Base-by-base conservation (phyloP, 35 echinoderm and acorn worm species). In the Stichopus chloronotus region DNA sequence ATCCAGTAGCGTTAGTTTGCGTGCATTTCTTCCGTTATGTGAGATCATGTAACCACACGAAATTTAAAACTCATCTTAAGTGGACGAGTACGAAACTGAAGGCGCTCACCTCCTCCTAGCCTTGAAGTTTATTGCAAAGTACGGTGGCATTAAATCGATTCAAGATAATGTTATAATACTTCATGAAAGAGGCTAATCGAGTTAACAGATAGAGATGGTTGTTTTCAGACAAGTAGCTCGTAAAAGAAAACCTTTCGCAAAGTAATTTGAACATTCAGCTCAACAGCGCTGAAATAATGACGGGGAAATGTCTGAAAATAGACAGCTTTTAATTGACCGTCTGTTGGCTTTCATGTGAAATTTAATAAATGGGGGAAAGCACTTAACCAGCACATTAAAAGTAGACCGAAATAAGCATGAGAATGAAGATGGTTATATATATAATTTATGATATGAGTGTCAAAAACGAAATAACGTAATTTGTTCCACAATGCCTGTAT, bases 141-240 rank as follows among this genome's bases (percentile, higher is more conserved):
- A n/a, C 69, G 69, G 69, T n/a, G 69, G 19, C 69, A 74, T 74
- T 74, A 74, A 74, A 74, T 74, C 69, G 69, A 74, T 74, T 74
- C 19, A 16, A 43, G 19, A 74, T 74, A 74, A 74, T 74, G 69
- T 74, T 74, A 74, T 20, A 74, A 74, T 74, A 74, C 14, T 74
- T 20, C 69, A 74, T 74, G 69, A 74, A 74, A 74, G 69, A 74
- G 69, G 69, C 69, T 74, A 74, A 74, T 74, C 69, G 69, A 74
- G 69, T 74, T 74, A 74, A 74, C 69, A n/a, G 69, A 21, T 43
- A 43, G 69, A 74, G 7, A 14, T n/a, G 69, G 17, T 74, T 74
- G 69, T 74, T n/a, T 74, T 74, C 69, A 74, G 69, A 74, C 69
- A 74, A 74, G 69, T 74, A 19, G 17, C 22, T 74, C 69, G 17